Base-by-base conservation (phyloP, 2,797 vertebrate species). In the Galaxias olidus region DNA sequence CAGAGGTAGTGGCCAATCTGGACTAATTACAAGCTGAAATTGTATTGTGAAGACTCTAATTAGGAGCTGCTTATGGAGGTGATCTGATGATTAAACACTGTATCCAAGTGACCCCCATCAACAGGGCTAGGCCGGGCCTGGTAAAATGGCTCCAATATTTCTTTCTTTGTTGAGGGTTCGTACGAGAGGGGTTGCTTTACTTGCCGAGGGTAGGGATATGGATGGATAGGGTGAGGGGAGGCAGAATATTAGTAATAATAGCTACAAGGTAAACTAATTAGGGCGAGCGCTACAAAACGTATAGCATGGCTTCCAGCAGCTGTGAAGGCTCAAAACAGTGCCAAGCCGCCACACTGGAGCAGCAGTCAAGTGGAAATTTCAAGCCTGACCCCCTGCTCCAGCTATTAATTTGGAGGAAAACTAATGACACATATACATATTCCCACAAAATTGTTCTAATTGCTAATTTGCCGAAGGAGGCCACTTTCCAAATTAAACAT, bases 391-490 rank as follows among this genome's bases (percentile, higher is more conserved):
- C 90, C 86, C 63, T 92, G 92, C 93, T 93, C 93, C 85, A 61
- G 89, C 91, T 95, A 96, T 95, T 98, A 96, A 96, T 97, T 96
- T 96, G 94, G 92, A 94, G 93, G 92, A 92, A 93, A 95, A 93
- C 94, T 95, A 96, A 96, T 96, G 96, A 96, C 95, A 98, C 93
- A 96, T 92, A 96, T 95, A 96, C 94, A 95, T 94, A 96, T 96
- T 95, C 93, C 62, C 71, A 64, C 84, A 94, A 96, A 97, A 96
- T 95, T 96, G 94, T 94, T 96, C 93, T 97, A 98, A 98, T 97
- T 98, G 95, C 95, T 96, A 95, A 97, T 98, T 96, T 95, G 93
- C 94, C 89, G 86, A 94, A 96, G 83, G 93, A 94, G 94, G 91
- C 88, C 92, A 89, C 91, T 93, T 95, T 95, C 92, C 93, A 95